Conservation (phyloP, 2,797 vertebrate species). For the Spinus olivaceus region DNA sequence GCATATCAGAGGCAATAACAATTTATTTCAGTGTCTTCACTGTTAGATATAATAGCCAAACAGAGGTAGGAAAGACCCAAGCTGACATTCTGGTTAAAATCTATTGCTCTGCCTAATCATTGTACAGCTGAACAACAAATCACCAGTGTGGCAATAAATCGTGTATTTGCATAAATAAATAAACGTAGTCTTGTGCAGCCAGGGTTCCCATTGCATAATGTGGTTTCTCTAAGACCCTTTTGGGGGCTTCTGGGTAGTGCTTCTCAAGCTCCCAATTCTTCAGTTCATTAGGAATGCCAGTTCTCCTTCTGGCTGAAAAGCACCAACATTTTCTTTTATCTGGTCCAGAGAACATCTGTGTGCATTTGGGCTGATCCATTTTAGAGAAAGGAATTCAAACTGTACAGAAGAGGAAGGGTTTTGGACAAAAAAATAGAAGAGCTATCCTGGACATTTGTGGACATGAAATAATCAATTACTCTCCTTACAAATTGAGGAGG, state of each 20-base stretch:
- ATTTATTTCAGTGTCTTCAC: conserved; percentile 34
- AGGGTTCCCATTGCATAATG: not conserved
- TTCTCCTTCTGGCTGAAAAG: not conserved
- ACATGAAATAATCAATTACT: not conserved
- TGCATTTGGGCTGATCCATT: not conserved
- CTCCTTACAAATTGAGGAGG: not conserved
- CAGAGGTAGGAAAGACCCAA: conserved; percentile 19
- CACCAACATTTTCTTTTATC: not conserved
- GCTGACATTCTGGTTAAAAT: conserved; percentile 40
- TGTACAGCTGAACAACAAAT: not conserved
- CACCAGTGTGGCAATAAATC: conserved; percentile 31
- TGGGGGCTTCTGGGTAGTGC: not conserved
- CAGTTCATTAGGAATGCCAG: not conserved
- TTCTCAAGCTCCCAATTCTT: not conserved
- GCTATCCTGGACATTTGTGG: not conserved
- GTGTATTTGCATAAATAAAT: conserved; percentile 43
- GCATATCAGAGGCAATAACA: not conserved
- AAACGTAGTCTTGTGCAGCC: not conserved
- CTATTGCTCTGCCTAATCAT: conserved; percentile 21
- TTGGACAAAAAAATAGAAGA: not conserved
- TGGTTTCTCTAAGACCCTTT: not conserved
- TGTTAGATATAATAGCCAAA: conserved; percentile 33
- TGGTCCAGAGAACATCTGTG: not conserved
- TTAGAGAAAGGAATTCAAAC: not conserved
- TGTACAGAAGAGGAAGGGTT: not conserved